Evolutionary conservation across 2,113 vertebrate genomes (phyloP), one percentile per base, ranked within the genome.

Genomic region (Dendropsophus ebraccatus): DNA sequence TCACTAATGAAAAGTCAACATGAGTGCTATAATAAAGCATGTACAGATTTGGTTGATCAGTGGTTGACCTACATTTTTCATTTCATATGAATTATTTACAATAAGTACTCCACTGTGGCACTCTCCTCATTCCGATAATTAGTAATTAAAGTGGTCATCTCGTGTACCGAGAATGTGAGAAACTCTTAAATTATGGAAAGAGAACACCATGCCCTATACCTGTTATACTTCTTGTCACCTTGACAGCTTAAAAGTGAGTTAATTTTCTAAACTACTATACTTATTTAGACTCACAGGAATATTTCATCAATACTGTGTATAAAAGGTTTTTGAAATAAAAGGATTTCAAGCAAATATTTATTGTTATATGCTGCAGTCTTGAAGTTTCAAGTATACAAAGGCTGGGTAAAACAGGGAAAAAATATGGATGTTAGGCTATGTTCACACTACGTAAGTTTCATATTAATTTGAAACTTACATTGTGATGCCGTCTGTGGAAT

Each of bases 111-210:
- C 16, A 21, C 25, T 69, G 58, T 69, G 80, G 25, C 35, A 54
- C 41, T 32, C 3, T 69, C 28, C 16, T 1, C 67, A 37, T 30
- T 4, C 25, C 50, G 41, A 67, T 67, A 50, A 82, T 82, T 41
- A 82, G 80, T 82, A 67, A 72, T 82, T 70, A 72, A 82, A 82
- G 52, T 82, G 62, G 65, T 70, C 65, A 82, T 50, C 81, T 82
- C 45, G 65, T 54, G 28, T 54, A 70, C 17, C 32, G 21, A 32
- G 72, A 50, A 65, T 82, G 41, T 30, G 37, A 82, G 45, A 54
- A 72, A 32, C 30, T 30, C 30, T 28, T 32, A 70, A 82, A 82
- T 72, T 72, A 82, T 70, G 45, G 19, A 82, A 50, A 37, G 2
- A 72, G 81, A 49, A 82, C 81, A 72, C 30, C 30, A 65, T 35